A percentile compares a stretch with the other conserved stretches of the same genome.
Conservation (phyloP, 2,888 invertebrate species). For the Apantesis nais region DNA sequence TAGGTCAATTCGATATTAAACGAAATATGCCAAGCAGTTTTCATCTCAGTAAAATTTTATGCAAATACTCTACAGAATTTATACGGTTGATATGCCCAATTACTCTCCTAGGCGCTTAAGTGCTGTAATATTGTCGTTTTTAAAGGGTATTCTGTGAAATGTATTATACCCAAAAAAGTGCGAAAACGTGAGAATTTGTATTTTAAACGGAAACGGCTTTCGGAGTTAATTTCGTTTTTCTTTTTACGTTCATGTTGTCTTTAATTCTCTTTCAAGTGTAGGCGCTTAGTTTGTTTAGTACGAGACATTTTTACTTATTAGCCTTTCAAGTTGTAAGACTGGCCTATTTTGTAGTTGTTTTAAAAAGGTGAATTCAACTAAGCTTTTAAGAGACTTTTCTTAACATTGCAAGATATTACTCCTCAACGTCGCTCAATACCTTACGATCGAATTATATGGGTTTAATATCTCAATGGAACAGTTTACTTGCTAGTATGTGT, state of each 20-base stretch:
- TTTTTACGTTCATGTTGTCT: constrained; percentile 46
- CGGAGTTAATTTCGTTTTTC: constrained; percentile 53
- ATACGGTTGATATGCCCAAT: constrained; percentile 64
- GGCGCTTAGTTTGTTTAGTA: constrained; percentile 30
- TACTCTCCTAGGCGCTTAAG: constrained; percentile 61
- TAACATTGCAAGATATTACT: background rate
- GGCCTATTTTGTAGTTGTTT: constrained; percentile 4
- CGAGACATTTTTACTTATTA: constrained; percentile 35
- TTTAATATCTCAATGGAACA: background rate
- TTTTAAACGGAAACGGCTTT: constrained; percentile 45
- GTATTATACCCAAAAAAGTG: constrained; percentile 49
- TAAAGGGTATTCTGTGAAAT: constrained; percentile 50
- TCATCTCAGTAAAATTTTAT: constrained; percentile 63
- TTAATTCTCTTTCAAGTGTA: constrained; percentile 27
- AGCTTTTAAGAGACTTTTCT: background rate
- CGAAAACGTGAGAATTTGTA: constrained; percentile 53
- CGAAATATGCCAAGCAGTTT: constrained; percentile 48
- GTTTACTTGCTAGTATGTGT: background rate
- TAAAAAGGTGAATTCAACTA: background rate
- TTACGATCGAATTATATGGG: background rate
- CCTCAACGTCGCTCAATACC: background rate
- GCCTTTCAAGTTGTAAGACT: constrained; percentile 26
- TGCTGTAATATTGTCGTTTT: constrained; percentile 56
- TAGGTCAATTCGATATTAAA: constrained; percentile 29
- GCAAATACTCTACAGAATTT: constrained; percentile 63